phyloP scores from a whole-genome alignment of 2,888 invertebrate species.

The Seira musarum region DNA sequence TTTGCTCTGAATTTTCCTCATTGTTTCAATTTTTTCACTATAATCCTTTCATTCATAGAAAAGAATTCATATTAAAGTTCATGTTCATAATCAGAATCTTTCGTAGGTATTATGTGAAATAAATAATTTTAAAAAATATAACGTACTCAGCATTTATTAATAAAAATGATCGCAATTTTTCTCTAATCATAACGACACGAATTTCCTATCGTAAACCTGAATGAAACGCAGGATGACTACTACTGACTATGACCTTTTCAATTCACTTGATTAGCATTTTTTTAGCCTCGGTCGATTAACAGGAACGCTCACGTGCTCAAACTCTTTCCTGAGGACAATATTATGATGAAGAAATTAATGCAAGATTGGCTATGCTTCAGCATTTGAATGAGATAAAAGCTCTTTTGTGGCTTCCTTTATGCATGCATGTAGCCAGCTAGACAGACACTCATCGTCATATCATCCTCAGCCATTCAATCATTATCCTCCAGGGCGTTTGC shows the following conservation, averaged over 20 bases:
- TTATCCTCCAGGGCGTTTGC: conserved; percentile 38
- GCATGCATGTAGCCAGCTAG: no score
- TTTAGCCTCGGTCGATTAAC: not conserved
- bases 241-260: no score
- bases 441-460: no score
- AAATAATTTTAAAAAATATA: no score
- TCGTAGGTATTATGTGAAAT: no score
- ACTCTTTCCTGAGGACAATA: not conserved
- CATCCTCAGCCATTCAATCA: conserved; percentile 19
- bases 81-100: no score
- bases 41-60: not conserved
- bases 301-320: conserved; percentile 1
- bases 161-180: no score
- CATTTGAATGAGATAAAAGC: not conserved
- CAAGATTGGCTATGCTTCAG: conserved; percentile 28
- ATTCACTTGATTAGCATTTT: conserved; percentile 10
- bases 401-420: conserved; percentile 29
- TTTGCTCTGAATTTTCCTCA: not conserved
- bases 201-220: not conserved
- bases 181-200: not conserved
- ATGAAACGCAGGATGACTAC: no score
- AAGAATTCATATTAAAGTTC: no score
- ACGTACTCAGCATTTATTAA: no score
- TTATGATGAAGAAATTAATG: conserved; percentile 12
- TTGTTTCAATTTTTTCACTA: not conserved